These are phyloP conservation scores for Umimayanthus chanpuru DNA, from an alignment of 92 coral and sea anemone species.

Conservation along the genomic window DNA sequence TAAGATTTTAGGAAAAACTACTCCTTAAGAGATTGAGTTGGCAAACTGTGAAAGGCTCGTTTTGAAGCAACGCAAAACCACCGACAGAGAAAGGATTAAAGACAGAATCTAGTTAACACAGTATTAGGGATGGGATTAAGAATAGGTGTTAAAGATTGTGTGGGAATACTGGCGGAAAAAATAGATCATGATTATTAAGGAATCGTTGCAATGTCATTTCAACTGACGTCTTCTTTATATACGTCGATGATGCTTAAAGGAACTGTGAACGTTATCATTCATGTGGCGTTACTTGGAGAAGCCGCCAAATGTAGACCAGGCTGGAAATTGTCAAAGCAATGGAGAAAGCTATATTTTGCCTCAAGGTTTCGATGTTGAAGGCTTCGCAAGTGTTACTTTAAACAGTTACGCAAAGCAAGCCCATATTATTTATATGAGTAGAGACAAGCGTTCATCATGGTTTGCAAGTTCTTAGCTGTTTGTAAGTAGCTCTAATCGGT, in stretches of 20 bases:
- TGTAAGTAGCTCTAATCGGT: too few relatives aligned
- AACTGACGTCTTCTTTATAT: background rate
- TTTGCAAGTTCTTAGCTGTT: too few relatives aligned
- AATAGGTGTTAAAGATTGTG: conserved; percentile 36
- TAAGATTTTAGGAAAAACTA: background rate
- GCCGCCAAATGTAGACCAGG: background rate
- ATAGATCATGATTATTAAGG: background rate
- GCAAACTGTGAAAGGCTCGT: background rate
- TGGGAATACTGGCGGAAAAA: background rate
- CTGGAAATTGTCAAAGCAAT: background rate
- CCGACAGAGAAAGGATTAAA: conserved; percentile 28
- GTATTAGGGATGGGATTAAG: conserved; percentile 38
- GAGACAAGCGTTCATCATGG: too few relatives aligned
- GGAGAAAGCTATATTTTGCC: background rate
- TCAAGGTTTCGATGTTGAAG: background rate
- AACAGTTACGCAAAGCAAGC: background rate
- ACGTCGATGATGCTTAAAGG: background rate
- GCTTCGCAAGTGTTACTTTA: background rate
- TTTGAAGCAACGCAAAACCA: background rate
- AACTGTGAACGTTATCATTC: background rate
- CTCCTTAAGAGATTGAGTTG: background rate
- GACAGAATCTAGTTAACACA: conserved; percentile 41
- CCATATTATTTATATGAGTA: background rate
- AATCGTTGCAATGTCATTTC: background rate
- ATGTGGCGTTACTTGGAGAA: background rate